Evolutionary conservation across 2,888 invertebrate genomes (phyloP).

Genomic region (Dermolepida albohirtum): DNA sequence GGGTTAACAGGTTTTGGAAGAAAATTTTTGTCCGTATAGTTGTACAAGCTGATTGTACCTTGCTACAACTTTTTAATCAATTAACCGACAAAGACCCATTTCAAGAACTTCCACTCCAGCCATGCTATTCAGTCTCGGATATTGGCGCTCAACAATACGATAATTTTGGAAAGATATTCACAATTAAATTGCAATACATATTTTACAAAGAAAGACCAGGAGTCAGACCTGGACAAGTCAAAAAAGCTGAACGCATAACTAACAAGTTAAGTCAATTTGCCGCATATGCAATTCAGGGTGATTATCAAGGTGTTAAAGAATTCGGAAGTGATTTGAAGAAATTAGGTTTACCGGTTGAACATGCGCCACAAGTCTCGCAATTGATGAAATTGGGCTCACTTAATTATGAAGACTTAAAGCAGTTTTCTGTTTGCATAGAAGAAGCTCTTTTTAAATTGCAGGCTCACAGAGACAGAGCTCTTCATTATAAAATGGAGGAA

Average conservation of each 20-base stretch:
- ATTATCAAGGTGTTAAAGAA: slow-evolving; percentile 93
- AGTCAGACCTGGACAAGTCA: slow-evolving; percentile 93
- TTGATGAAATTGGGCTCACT: slow-evolving; percentile 95
- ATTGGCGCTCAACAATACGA: slow-evolving; percentile 98
- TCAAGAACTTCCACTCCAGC: slow-evolving; percentile 93
- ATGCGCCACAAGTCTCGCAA: slow-evolving; percentile 96
- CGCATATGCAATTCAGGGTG: slow-evolving; percentile 92
- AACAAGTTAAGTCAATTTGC: slow-evolving; percentile 94
- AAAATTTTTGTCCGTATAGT: slow-evolving; percentile 90
- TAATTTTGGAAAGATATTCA: slow-evolving; percentile 99
- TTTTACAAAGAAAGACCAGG: slow-evolving; percentile 99
- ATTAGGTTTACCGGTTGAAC: slow-evolving; percentile 94
- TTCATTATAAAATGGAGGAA: slow-evolving; percentile 96
- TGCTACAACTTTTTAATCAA: slow-evolving; percentile 86
- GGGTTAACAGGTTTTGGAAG: slow-evolving; percentile 87
- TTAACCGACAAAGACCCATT: slow-evolving; percentile 90
- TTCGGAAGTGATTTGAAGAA: slow-evolving; percentile 93
- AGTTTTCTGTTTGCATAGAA: slow-evolving; percentile 91
- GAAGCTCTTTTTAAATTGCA: slow-evolving; percentile 89
- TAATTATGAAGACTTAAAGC: slow-evolving; percentile 88
- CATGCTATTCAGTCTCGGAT: slow-evolving; percentile 95
- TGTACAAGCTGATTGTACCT: slow-evolving; percentile 83
- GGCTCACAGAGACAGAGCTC: slow-evolving; percentile 88
- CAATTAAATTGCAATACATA: slow-evolving; percentile 95
- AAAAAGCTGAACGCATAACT: slow-evolving; percentile 91